Base-by-base conservation (phyloP, 1,140 invertebrate genomes). In the Lutraria rhynchaena region DNA sequence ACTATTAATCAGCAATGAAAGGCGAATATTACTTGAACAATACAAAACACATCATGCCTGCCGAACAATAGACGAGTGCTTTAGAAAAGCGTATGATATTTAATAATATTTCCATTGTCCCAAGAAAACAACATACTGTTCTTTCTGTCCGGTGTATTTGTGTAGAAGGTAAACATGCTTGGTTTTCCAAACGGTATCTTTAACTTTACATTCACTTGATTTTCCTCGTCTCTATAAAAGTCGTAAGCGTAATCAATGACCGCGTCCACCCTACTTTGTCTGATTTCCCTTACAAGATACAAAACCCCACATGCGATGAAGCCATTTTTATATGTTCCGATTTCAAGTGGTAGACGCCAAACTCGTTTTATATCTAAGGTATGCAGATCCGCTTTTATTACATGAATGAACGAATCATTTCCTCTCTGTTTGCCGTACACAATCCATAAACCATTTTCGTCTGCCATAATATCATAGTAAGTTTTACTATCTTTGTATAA, bases 381-480 rank as follows among this genome's bases (percentile, higher is more conserved):
- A 13, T n/a, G n/a, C 0, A 57, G 29, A 31, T 73, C 67, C 19
- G 46, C 51, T 74, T 81, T 81, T n/a, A 65, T 65, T 15, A 73
- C 78, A 44, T 73, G 58, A 15, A 81, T 71, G 27, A 27, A 53
- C 22, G 78, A 81, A 29, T 29, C 57, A 1, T 24, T 29, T 3
- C 46, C 69, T 17, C 65, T 55, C 22, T 5, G 46, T 35, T 60
- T 17, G 11, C 69, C 69, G 22, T 51, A 81, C 17, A 81, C 60
- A 19, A 81, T 67, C 78, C 78, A 81, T 49, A 81, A 37, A 17
- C 78, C 78, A 61, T 81, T 74, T 41, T 81, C 78, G 31, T 81
- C 69, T 1, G 69, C 78, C 2, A 29, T 65, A 3, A 81, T 65
- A 35, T 81, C 78, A 46, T 73, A 81, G 55, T 81, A 81, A 33